These are phyloP conservation scores for Atlantisia rogersi DNA, from an alignment of 2,113 vertebrate species.

Conservation along the genomic window DNA sequence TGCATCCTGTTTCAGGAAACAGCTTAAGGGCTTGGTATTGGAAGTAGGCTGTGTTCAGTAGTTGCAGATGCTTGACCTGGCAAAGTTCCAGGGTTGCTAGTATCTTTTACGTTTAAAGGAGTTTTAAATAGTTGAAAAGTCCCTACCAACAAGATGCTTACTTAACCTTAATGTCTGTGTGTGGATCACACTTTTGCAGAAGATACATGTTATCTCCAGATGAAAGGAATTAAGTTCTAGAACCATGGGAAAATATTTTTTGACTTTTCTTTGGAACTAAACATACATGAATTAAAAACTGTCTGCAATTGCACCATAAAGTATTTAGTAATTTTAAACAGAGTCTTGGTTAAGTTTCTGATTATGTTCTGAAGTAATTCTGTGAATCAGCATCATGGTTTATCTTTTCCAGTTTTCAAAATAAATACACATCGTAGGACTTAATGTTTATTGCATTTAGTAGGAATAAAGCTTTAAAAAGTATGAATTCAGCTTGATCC, in stretches of 20 bases:
- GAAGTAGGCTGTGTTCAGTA: background rate
- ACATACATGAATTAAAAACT: background rate
- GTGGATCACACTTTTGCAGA: background rate
- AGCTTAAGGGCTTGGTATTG: slow-evolving; percentile 6
- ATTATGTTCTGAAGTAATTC: background rate
- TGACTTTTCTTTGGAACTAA: background rate
- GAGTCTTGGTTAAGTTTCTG: background rate
- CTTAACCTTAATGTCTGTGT: background rate
- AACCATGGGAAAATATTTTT: background rate
- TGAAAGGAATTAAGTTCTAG: background rate
- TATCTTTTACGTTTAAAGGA: background rate
- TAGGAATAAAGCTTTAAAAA: background rate
- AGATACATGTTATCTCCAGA: background rate
- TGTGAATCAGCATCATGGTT: background rate
- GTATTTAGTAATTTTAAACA: background rate
- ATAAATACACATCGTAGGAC: background rate
- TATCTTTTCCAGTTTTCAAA: background rate
- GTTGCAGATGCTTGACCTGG: slow-evolving; percentile 32
- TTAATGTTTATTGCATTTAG: background rate
- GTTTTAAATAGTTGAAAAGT: background rate
- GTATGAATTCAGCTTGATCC: background rate
- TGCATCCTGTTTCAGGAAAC: slow-evolving; percentile 55
- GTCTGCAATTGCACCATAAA: background rate
- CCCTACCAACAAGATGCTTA: background rate
- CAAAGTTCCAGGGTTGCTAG: background rate